These are phyloP conservation scores for Drosophila cardini DNA, from an alignment of 1,140 invertebrate species.

Conservation along the genomic window DNA sequence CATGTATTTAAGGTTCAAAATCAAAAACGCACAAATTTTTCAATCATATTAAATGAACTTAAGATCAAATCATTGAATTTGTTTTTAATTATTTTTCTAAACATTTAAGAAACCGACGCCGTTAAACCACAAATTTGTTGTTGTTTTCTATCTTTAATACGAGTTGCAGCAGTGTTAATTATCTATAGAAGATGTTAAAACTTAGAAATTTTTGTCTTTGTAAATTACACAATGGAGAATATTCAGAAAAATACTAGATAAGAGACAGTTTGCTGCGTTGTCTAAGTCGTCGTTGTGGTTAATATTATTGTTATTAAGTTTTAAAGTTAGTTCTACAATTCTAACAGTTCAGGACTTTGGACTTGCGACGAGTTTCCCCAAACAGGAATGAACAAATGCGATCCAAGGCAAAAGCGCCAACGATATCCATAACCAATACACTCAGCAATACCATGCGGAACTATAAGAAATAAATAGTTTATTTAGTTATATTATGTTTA, in stretches of 20 bases:
- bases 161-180: slow-evolving; percentile 12
- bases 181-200: not conserved
- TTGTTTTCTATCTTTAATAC: slow-evolving; percentile 12
- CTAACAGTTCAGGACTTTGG: slow-evolving; percentile 71
- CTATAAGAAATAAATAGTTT: slow-evolving; percentile 87
- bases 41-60: slow-evolving; percentile 20
- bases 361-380: slow-evolving; percentile 86
- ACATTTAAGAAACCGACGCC: slow-evolving; percentile 64
- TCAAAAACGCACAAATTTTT: slow-evolving; percentile 28
- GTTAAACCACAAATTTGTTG: slow-evolving; percentile 8
- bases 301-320: not conserved
- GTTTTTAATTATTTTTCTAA: slow-evolving; percentile 25
- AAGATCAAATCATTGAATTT: slow-evolving; percentile 41
- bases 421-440: slow-evolving; percentile 92
- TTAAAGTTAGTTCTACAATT: slow-evolving; percentile 14
- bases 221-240: not conserved
- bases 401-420: slow-evolving; percentile 93
- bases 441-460: slow-evolving; percentile 92
- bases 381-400: slow-evolving; percentile 94
- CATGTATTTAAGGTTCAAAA: slow-evolving; percentile 36
- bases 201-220: slow-evolving; percentile 2
- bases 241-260: not conserved
- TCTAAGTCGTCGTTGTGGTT: slow-evolving; percentile 6
- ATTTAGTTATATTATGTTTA: not conserved
- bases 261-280: not conserved